Evolutionary conservation across 2,888 invertebrate genomes (phyloP).

Genomic region (Proisotoma minuta): DNA sequence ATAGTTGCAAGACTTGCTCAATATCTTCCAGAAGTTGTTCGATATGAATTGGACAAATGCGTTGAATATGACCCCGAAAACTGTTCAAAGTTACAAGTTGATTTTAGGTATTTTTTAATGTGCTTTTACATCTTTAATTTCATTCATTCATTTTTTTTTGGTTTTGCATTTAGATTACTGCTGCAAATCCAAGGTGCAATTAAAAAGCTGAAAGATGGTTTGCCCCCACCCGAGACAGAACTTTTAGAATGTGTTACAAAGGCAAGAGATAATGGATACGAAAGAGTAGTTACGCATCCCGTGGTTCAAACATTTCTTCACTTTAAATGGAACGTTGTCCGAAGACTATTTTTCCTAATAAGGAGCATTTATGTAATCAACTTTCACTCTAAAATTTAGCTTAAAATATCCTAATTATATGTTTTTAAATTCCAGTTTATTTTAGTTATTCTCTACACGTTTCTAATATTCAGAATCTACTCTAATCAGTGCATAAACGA

Average conservation of each 20-base stretch:
- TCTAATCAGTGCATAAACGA: conserved; percentile 12
- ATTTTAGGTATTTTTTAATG: conserved; percentile 31
- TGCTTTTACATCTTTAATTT: too few species aligned
- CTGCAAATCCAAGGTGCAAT: conserved; percentile 10
- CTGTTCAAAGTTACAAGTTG: conserved; percentile 13
- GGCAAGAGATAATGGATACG: conserved; percentile 20
- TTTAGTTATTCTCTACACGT: conserved; percentile 24
- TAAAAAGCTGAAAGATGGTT: not conserved
- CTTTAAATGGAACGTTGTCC: conserved; percentile 29
- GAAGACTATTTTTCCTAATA: conserved; percentile 22
- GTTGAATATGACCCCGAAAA: conserved; percentile 14
- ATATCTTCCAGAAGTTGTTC: conserved; percentile 26
- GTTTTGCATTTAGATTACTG: conserved; percentile 17
- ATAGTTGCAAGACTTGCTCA: conserved; percentile 19
- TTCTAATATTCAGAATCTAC: conserved; percentile 19
- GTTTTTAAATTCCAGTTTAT: conserved; percentile 24
- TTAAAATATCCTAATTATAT: conserved; percentile 12
- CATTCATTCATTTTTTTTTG: too few species aligned
- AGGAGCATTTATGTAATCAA: conserved; percentile 32
- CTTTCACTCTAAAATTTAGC: conserved; percentile 2
- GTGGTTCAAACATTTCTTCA: conserved; percentile 29
- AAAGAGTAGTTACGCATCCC: conserved; percentile 29
- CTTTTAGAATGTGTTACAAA: conserved; percentile 23
- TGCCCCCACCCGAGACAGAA: conserved; percentile 29
- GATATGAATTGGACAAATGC: conserved; percentile 27